Evolutionary conservation across 2,888 invertebrate genomes (phyloP).

Genomic region (Leptinotarsa juncta): DNA sequence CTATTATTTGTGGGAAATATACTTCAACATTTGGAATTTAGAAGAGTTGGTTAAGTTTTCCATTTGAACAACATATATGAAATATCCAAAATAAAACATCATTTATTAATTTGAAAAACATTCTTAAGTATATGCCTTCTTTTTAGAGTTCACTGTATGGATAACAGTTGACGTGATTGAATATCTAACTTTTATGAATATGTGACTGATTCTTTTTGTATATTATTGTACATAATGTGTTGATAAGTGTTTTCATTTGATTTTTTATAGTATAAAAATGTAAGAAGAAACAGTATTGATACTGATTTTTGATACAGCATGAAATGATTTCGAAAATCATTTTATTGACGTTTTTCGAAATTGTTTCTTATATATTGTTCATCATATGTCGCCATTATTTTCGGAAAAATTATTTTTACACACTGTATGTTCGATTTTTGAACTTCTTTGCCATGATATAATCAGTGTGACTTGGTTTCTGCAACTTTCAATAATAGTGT

Average conservation of each 20-base stretch:
- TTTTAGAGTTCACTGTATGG: slow-evolving; percentile 1
- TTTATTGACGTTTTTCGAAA: slow-evolving; percentile 40
- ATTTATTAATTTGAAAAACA: not conserved
- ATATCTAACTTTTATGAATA: slow-evolving; percentile 37
- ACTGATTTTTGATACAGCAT: slow-evolving; percentile 30
- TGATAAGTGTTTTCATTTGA: slow-evolving; percentile 55
- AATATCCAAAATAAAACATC: not conserved
- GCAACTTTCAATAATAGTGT: slow-evolving; percentile 58
- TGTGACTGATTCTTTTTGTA: slow-evolving; percentile 52
- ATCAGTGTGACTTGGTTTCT: slow-evolving; percentile 47
- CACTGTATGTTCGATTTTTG: slow-evolving; percentile 34
- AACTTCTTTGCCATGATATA: slow-evolving; percentile 42
- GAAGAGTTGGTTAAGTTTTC: too few species aligned
- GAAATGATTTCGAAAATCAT: slow-evolving; percentile 38
- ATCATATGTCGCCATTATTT: slow-evolving; percentile 19
- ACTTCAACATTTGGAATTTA: not conserved
- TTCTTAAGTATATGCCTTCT: not conserved
- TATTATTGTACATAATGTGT: slow-evolving; percentile 59
- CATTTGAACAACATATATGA: too few species aligned
- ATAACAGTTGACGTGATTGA: not conserved
- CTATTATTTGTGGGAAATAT: not conserved
- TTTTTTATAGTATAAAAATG: slow-evolving; percentile 53
- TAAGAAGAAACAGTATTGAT: slow-evolving; percentile 53
- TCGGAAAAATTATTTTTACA: slow-evolving; percentile 26
- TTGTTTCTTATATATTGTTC: slow-evolving; percentile 27